phyloP scores from a whole-genome alignment of 2,888 invertebrate species.

The Troglohyphantes excavatus region DNA sequence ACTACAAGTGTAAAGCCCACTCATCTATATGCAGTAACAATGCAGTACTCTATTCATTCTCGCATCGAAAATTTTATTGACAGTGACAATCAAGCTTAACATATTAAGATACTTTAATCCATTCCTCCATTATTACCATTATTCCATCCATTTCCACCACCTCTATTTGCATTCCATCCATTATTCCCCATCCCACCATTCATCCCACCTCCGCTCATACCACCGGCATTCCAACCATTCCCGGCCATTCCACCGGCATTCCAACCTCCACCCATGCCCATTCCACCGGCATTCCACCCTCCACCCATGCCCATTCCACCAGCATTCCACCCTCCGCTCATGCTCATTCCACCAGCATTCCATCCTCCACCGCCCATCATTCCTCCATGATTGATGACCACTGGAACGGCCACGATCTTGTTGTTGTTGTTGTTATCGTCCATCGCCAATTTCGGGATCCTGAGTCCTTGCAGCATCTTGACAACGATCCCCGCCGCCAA shows the following conservation, averaged over 20 bases:
- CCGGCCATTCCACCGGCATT: conserved; percentile 25
- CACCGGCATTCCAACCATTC: neutral
- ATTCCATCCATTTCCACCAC: too few species aligned
- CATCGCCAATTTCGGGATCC: conserved; percentile 20
- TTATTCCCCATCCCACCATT: neutral
- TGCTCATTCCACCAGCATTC: conserved; percentile 12
- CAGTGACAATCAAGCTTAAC: too few species aligned
- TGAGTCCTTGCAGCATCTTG: conserved; percentile 51
- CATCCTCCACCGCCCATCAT: conserved; percentile 49
- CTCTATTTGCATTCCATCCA: neutral
- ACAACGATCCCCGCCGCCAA: conserved; percentile 55
- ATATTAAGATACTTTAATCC: too few species aligned
- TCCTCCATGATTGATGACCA: conserved; percentile 19
- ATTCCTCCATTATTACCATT: too few species aligned
- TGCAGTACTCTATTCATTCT: too few species aligned
- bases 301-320: conserved; percentile 30
- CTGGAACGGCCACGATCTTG: conserved; percentile 41
- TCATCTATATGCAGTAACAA: too few species aligned
- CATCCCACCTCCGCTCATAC: neutral
- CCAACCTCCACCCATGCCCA: conserved; percentile 13
- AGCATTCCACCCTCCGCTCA: conserved; percentile 22
- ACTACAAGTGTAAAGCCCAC: too few species aligned
- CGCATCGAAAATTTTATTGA: too few species aligned
- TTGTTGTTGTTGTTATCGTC: neutral
- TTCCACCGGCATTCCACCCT: neutral